Percentiles rank a stretch among this genome's conserved stretches.
Conservation (phyloP, 2,888 invertebrate genomes). For the Dicranocentrus wangi region DNA sequence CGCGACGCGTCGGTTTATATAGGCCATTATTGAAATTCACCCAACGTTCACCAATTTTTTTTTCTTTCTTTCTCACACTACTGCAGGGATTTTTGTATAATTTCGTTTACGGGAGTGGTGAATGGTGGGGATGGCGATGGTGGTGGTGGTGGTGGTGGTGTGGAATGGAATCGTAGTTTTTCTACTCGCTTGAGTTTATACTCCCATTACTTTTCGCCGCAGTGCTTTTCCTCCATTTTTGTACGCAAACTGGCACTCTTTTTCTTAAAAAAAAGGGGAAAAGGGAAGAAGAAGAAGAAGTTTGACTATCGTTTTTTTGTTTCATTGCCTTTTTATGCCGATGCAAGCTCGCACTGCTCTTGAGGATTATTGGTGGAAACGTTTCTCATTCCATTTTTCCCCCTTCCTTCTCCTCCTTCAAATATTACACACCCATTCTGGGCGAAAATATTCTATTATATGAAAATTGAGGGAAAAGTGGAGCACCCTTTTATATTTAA, state of each 20-base stretch:
- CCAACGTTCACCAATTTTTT: too few relatives aligned
- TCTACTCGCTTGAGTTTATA: too few relatives aligned
- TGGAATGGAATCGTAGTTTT: not conserved
- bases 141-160: not conserved
- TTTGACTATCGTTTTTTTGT: slow-evolving; percentile 14
- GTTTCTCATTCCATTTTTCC: slow-evolving; percentile 12
- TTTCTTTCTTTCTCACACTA: not conserved
- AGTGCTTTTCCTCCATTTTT: too few relatives aligned
- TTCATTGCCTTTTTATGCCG: slow-evolving; percentile 32
- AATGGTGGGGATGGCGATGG: not conserved
- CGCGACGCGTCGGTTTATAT: too few relatives aligned
- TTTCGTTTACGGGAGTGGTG: not conserved
- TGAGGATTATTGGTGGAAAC: slow-evolving; percentile 22
- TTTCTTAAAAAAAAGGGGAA: not conserved
- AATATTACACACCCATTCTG: too few relatives aligned
- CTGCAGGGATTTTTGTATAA: slow-evolving; percentile 16
- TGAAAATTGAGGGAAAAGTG: slow-evolving; percentile 14
- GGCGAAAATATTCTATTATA: not conserved
- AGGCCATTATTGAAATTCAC: slow-evolving; percentile 17
- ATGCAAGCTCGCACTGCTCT: not conserved
- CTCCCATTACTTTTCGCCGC: too few relatives aligned
- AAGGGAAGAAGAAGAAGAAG: not conserved
- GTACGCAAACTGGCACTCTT: too few relatives aligned
- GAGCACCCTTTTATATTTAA: not conserved
- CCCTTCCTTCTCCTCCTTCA: too few relatives aligned